Conservation (phyloP, 2,888 invertebrate species). For the Zelleria hepariella region DNA sequence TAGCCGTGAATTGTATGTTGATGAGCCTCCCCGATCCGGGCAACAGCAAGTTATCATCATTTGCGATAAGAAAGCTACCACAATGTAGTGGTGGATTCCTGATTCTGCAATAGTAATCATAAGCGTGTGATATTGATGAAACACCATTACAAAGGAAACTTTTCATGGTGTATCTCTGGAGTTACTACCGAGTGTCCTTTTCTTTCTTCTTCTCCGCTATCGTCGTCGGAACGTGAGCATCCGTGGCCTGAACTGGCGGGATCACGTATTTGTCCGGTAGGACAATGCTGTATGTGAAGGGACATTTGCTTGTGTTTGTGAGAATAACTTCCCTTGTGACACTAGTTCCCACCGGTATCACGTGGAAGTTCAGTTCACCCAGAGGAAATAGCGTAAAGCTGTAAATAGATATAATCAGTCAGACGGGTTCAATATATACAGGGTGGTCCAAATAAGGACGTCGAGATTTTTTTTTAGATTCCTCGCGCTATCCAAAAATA, state of each 20-base stretch:
- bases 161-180: no score
- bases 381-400: constrained; percentile 73
- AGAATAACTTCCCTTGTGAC: constrained; percentile 68
- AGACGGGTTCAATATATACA: no score
- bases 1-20: constrained; percentile 51
- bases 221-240: constrained; percentile 15
- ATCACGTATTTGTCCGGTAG: constrained; percentile 35
- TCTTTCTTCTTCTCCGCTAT: constrained; percentile 42
- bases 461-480: no score
- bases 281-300: constrained; percentile 61
- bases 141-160: no score
- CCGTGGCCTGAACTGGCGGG: constrained; percentile 19
- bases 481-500: no score
- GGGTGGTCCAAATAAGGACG: no score
- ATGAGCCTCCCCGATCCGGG: constrained; percentile 56
- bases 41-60: constrained; percentile 57
- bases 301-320: constrained; percentile 74
- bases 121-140: neutral
- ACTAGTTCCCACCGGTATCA: constrained; percentile 64
- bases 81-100: constrained; percentile 52
- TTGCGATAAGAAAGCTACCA: constrained; percentile 56
- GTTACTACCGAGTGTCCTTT: neutral
- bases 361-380: constrained; percentile 72
- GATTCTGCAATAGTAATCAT: constrained; percentile 28
- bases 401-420: constrained; percentile 13